These are phyloP conservation scores for Ditylenchus dipsaci DNA, from an alignment of 1,140 invertebrate species.

Conservation along the genomic window DNA sequence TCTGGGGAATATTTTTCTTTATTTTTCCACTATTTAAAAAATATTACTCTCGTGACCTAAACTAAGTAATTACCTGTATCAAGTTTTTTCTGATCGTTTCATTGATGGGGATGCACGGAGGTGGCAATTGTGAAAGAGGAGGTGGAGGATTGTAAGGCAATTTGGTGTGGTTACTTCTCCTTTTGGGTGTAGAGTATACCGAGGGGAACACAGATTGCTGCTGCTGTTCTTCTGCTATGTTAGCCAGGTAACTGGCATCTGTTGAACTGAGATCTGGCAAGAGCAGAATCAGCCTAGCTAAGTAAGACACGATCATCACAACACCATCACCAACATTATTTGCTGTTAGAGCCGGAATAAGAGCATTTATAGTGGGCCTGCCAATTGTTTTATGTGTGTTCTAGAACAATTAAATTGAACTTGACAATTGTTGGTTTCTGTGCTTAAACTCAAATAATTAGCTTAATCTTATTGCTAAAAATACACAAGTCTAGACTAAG, in stretches of 20 bases:
- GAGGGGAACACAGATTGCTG: background rate
- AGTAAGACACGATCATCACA: conserved; percentile 23
- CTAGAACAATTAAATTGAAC: no score
- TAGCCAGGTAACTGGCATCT: conserved; percentile 33
- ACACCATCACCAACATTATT: background rate
- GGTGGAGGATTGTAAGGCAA: background rate
- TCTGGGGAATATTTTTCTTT: no score
- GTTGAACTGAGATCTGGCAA: conserved; percentile 42
- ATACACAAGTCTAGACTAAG: no score
- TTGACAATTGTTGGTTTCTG: no score
- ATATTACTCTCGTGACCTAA: no score
- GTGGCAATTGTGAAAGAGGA: background rate
- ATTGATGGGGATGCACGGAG: conserved; percentile 38
- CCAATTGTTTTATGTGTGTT: no score
- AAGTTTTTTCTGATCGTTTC: conserved; percentile 47
- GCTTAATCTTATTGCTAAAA: no score
- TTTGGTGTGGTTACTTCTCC: background rate
- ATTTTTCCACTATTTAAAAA: no score
- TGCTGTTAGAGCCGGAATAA: background rate
- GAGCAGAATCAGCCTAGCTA: conserved; percentile 46
- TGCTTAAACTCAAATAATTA: no score
- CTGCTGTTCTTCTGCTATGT: conserved; percentile 25
- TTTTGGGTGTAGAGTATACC: conserved; percentile 3
- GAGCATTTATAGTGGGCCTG: no score
- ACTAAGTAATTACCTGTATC: conserved; percentile 37